Evolutionary conservation across 64 coral and sea anemone genomes (phyloP).

Genomic region (Anthopleura sola): DNA sequence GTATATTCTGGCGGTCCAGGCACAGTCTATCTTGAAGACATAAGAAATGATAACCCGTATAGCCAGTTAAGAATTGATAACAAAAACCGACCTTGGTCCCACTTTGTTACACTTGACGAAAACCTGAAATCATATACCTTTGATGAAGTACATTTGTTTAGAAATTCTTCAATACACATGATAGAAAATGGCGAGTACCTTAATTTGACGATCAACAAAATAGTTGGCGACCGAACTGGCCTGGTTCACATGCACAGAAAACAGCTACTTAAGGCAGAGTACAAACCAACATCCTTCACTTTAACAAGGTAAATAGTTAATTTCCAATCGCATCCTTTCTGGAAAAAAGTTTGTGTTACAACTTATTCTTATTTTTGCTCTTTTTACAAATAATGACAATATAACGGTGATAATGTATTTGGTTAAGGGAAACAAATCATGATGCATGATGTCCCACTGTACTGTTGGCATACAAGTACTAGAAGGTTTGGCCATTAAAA

Average conservation of each 20-base stretch:
- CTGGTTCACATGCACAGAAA: slow-evolving; percentile 81
- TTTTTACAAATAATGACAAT: too few species aligned
- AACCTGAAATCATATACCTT: slow-evolving; percentile 66
- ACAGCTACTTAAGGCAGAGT: slow-evolving; percentile 75
- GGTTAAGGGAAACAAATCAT: too few species aligned
- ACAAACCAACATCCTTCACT: slow-evolving; percentile 73
- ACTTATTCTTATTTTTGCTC: too few species aligned
- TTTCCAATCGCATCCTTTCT: too few species aligned
- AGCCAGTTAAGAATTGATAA: slow-evolving; percentile 75
- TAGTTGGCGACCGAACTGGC: slow-evolving; percentile 81
- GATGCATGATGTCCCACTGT: too few species aligned
- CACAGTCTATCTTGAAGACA: slow-evolving; percentile 75
- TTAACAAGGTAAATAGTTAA: slow-evolving; percentile 49
- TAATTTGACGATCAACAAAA: slow-evolving; percentile 80
- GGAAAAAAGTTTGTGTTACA: too few species aligned
- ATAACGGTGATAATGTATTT: too few species aligned
- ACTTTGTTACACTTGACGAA: slow-evolving; percentile 82
- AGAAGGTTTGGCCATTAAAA: too few species aligned
- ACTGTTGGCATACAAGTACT: too few species aligned
- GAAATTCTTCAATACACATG: slow-evolving; percentile 75
- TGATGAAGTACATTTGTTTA: slow-evolving; percentile 68
- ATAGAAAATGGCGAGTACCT: slow-evolving; percentile 33
- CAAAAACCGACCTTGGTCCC: slow-evolving; percentile 77
- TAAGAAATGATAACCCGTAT: slow-evolving; percentile 53
- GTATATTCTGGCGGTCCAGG: slow-evolving; percentile 73